Evolutionary conservation across 2,113 vertebrate species (phyloP).

Genomic region (Odontophorus gujanensis): DNA sequence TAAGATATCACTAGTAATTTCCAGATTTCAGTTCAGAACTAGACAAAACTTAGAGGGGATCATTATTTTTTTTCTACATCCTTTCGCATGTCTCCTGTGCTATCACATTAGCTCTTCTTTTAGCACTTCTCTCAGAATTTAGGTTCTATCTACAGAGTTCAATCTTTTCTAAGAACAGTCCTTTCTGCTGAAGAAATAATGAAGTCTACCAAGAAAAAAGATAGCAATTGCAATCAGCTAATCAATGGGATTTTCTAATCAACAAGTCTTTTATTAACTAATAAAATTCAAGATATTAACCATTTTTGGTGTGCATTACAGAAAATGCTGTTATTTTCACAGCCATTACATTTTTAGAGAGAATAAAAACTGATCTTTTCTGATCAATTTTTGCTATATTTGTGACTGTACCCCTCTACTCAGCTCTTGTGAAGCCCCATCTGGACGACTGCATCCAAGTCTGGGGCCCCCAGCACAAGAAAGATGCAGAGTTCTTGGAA

Average conservation of each 20-base stretch:
- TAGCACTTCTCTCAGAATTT: neutral
- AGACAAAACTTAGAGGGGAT: neutral
- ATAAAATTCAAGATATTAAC: neutral
- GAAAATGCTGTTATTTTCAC: neutral
- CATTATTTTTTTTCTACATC: neutral
- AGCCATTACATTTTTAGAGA: neutral
- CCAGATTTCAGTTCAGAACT: neutral
- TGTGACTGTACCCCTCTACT: too few relatives aligned
- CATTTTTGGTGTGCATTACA: neutral
- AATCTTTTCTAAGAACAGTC: neutral
- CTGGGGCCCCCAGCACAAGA: too few relatives aligned
- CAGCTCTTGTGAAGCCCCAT: too few relatives aligned
- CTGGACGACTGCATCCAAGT: too few relatives aligned
- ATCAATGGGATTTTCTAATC: neutral
- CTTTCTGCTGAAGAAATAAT: neutral
- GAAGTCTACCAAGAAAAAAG: neutral
- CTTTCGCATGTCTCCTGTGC: neutral
- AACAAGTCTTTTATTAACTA: neutral
- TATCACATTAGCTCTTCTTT: neutral
- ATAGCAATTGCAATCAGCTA: neutral
- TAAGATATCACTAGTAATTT: neutral
- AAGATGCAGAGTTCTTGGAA: too few relatives aligned
- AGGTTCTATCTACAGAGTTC: neutral
- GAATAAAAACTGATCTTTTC: neutral
- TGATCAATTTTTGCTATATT: too few relatives aligned